A percentile compares a stretch with the other conserved stretches of the same genome.
Conservation (phyloP, 2,888 invertebrate species). For the Plutella xylostella region DNA sequence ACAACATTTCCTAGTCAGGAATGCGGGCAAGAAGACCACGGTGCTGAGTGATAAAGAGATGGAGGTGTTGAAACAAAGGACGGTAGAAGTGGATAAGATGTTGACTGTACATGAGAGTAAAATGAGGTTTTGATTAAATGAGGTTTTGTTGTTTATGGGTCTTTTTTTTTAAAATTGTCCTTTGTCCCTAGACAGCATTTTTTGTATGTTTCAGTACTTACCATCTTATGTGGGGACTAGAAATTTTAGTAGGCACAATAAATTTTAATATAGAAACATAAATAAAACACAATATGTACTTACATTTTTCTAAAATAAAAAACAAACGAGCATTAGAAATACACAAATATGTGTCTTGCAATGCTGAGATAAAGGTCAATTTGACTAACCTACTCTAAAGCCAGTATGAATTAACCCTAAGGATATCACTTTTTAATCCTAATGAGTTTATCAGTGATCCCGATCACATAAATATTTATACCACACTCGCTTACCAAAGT, state of each 20-base stretch:
- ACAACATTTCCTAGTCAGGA: constrained; percentile 84
- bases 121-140: constrained; percentile 32
- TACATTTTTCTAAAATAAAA: not conserved
- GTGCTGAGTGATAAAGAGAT: constrained; percentile 41
- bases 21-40: constrained; percentile 58
- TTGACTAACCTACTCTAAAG: no score
- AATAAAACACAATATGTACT: constrained; percentile 29
- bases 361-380: no score
- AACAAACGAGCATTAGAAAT: no score
- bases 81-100: constrained; percentile 75
- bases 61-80: constrained; percentile 58
- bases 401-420: no score
- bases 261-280: not conserved
- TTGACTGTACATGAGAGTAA: constrained; percentile 65
- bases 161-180: not conserved
- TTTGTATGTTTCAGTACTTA: not conserved
- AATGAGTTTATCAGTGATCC: no score
- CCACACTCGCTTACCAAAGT: no score
- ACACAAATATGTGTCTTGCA: no score
- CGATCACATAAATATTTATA: no score
- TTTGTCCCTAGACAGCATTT: not conserved
- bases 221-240: not conserved
- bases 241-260: not conserved
- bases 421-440: no score
- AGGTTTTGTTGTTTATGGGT: not conserved